Base-by-base conservation (phyloP, 2,888 invertebrate species). In the Eumacrocentrus americanus region DNA sequence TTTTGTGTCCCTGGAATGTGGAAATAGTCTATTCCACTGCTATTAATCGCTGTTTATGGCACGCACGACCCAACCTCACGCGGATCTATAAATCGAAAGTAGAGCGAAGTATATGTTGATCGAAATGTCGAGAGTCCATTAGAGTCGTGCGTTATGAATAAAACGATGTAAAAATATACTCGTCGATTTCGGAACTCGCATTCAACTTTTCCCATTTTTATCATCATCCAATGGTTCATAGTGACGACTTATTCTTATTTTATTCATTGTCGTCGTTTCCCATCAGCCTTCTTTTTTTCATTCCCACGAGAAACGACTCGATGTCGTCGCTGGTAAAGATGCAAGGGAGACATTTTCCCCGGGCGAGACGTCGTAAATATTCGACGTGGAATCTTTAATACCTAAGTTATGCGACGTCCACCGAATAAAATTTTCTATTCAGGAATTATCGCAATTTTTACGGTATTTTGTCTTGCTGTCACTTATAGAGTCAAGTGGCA, bases 391-490 rank as follows among this genome's bases (percentile, higher is more conserved):
- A 70, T 71, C 65, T 68, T 68, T 68, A 70, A 70, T 71, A 67
- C 66, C 63, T 23, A 64, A 71, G 67, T 58, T 70, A 70, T 70
- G 69, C 67, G 57, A 55, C 46, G 57, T 60, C 58, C 22, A 58
- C 16, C 5, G 20, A 25, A 23, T n/a, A 46, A 63, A 56, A 58
- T 66, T 69, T 61, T 70, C 64, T 61, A 68, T 70, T 70, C 63
- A 64, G 64, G 67, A 71, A 70, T 71, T 71, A 70, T 72, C 61
- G 63, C 65, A 67, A 69, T 67, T 70, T 67, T 52, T 52, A 42
- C 11, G 4, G 29, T 29, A 58, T 34, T 58, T 51, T 23, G 20
- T 35, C 6, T n/a, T 18, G 29, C 6, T 42, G 22, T 12, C 20
- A 11, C 11, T 34, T 34, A 16, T n/a, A n/a, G n/a, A n/a, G n/a